Evolutionary conservation across 1,140 invertebrate genomes (phyloP), one percentile per base, ranked within the genome.

Genomic region (Parasteatoda tepidariorum): DNA sequence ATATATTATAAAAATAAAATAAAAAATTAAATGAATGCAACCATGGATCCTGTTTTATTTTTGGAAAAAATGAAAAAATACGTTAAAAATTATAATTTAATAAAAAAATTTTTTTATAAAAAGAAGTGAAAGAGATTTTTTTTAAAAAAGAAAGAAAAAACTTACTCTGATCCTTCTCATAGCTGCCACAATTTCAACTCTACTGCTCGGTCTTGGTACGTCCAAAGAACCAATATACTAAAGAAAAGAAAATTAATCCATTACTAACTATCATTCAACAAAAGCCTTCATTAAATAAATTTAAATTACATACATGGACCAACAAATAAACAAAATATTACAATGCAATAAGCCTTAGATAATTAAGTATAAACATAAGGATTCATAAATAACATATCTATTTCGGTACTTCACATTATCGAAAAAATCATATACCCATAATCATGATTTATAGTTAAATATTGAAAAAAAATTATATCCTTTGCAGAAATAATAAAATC

Each of bases 191-290:
- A 99, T 99, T 91, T 99, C 98, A 85, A 98, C 94, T 86, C 97
- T 92, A 89, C 95, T 98, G 75, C 95, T 96, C 7, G 98, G 98
- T 87, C 97, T 91, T 18, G 96, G 95, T 85, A 99, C 96, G 89
- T 98, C 97, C 92, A 99, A 92, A 55, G 95, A 97, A 82, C 98
- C 98, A 89, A 99, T 98, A 90, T 97, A 98, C 97, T 99, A 92
- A 70, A 94, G 89, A 92, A 89, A 90, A 87, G 85, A 85, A 87
- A 87, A 86, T 88, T 88, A 87, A 85, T 26, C 83, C n/a, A 18
- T 18, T 48, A 61, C 38, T 30, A 31, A 5, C 38, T 55, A 11
- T n/a, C n/a, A 70, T 64, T 75, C 22, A 61, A 79, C 6, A 15
- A 13, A 54, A n/a, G n/a, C n/a, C n/a, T n/a, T n/a, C n/a, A n/a